These are phyloP conservation scores for Orthosia incerta DNA, from an alignment of 2,888 invertebrate genomes.

Conservation along the genomic window DNA sequence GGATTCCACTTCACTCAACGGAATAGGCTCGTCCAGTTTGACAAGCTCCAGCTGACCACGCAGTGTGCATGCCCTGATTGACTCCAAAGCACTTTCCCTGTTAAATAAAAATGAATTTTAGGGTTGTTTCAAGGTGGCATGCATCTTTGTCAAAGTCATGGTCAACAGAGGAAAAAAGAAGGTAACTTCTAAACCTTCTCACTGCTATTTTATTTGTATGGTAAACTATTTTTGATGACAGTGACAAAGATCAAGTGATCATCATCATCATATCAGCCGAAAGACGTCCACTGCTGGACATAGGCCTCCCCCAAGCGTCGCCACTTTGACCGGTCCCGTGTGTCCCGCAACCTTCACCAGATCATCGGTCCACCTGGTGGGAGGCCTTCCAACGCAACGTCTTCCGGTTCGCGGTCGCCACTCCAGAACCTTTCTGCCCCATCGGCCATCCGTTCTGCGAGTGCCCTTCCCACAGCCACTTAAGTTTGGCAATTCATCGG, in stretches of 20 bases:
- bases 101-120: constrained; percentile 58
- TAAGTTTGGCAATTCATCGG: no score
- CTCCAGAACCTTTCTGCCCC: no score
- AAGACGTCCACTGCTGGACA: no score
- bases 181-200: not conserved
- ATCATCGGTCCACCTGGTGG: no score
- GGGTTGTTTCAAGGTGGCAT: not conserved
- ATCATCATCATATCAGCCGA: no score
- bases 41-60: constrained; percentile 98
- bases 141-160: not conserved
- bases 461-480: no score
- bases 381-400: no score
- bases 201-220: not conserved
- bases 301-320: no score
- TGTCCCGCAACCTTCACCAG: no score
- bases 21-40: constrained; percentile 94
- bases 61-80: constrained; percentile 96
- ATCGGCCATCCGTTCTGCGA: no score
- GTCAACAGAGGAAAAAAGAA: not conserved
- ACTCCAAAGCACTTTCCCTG: constrained; percentile 96
- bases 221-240: not conserved
- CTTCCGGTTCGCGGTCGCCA: no score
- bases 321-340: no score
- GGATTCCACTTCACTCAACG: constrained; percentile 97
- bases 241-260: not conserved